These are phyloP conservation scores for Sphaeridia pumilis DNA, from an alignment of 2,888 invertebrate genomes.

Conservation along the genomic window DNA sequence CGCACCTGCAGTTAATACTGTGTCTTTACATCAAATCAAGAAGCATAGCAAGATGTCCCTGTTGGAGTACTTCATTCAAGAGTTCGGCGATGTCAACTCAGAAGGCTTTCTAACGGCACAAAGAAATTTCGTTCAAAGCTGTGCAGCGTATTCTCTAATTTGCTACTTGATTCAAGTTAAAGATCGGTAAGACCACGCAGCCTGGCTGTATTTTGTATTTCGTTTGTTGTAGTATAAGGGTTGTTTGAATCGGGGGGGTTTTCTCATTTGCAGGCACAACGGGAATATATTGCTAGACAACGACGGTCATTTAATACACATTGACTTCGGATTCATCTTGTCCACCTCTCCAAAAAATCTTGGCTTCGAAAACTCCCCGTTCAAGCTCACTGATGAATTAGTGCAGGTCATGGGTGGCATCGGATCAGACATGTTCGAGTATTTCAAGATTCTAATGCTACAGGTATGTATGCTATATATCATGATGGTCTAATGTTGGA, in stretches of 20 bases:
- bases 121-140: constrained; percentile 93
- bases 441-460: constrained; percentile 92
- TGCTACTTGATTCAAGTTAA: constrained; percentile 97
- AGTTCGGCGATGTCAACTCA: constrained; percentile 75
- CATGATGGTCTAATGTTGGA: no score
- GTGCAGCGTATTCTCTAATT: constrained; percentile 94
- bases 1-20: constrained; percentile 86
- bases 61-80: constrained; percentile 82
- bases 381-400: constrained; percentile 90
- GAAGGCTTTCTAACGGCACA: constrained; percentile 86
- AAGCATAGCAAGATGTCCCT: constrained; percentile 82
- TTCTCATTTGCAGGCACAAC: constrained; percentile 89
- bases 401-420: constrained; percentile 98
- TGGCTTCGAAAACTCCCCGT: constrained; percentile 77
- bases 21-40: constrained; percentile 95
- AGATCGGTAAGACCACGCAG: no score
- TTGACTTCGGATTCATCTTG: constrained; percentile 98
- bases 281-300: constrained; percentile 97
- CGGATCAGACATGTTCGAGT: constrained; percentile 91
- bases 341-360: constrained; percentile 96
- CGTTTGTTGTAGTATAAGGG: no score
- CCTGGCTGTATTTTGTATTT: no score
- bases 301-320: constrained; percentile 96
- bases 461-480: no score
- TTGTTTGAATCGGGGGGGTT: no score